Conservation (phyloP, 2,888 invertebrate genomes). For the Drosophila mulleri region DNA sequence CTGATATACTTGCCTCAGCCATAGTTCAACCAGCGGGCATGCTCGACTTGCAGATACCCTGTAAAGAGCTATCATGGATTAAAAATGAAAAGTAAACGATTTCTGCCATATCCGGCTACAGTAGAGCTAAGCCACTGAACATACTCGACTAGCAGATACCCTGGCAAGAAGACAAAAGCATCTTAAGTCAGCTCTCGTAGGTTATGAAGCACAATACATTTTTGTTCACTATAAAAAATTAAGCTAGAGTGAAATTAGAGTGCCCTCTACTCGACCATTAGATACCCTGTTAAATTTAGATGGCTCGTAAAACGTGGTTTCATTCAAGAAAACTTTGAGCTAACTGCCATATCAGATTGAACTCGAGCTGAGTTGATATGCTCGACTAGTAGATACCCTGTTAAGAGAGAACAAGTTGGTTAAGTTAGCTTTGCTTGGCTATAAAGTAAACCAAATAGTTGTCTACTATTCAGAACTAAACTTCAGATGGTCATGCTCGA, state of each 20-base stretch:
- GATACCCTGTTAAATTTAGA: background rate
- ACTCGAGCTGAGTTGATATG: background rate
- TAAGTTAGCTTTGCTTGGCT: background rate
- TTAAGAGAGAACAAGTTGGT: too few species aligned
- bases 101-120: too few species aligned
- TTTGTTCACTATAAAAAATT: background rate
- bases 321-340: too few species aligned
- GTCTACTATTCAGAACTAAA: background rate
- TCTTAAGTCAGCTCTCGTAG: too few species aligned
- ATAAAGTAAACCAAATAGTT: background rate
- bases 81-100: too few species aligned
- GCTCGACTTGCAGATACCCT: background rate
- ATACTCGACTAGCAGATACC: background rate
- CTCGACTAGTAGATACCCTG: background rate
- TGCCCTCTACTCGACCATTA: background rate
- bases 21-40: background rate
- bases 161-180: background rate
- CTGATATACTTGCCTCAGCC: background rate
- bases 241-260: background rate
- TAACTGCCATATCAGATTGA: too few species aligned
- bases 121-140: too few species aligned
- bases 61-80: background rate
- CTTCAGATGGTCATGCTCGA: background rate
- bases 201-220: too few species aligned
- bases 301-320: too few species aligned